phyloP scores from a whole-genome alignment of 2,888 invertebrate genomes.

The Gasteruption jaculator region DNA sequence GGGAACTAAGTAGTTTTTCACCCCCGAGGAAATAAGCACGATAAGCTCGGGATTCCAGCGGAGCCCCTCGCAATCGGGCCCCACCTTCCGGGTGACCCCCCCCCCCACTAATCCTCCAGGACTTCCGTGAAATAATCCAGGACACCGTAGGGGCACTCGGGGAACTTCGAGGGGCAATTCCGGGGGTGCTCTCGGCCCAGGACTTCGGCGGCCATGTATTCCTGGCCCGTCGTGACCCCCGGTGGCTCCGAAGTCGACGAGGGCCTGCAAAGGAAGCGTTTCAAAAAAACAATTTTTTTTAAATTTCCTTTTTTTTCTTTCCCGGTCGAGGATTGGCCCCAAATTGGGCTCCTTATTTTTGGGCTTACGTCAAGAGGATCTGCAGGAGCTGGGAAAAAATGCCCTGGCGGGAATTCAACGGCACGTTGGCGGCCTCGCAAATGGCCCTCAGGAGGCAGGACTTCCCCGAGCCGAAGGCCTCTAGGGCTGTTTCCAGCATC shows the following conservation, averaged over 20 bases:
- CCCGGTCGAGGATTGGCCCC: too few species aligned
- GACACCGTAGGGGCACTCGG: conserved; percentile 36
- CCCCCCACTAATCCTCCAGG: conserved; percentile 14
- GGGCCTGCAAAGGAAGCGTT: conserved; percentile 37
- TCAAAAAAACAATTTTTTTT: too few species aligned
- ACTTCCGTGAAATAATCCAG: conserved; percentile 42
- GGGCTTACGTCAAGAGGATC: conserved; percentile 62
- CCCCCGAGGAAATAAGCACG: not conserved
- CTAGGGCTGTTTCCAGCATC: conserved; percentile 37
- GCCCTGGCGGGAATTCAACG: conserved; percentile 65
- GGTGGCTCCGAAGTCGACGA: conserved; percentile 35
- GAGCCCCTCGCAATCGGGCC: too few species aligned
- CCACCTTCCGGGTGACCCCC: not conserved
- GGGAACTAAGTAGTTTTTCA: not conserved
- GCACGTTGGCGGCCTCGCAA: conserved; percentile 70
- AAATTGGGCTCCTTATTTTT: too few species aligned
- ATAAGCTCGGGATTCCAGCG: not conserved
- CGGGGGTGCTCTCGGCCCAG: conserved; percentile 31
- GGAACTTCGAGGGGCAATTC: conserved; percentile 32
- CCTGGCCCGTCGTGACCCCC: conserved; percentile 32
- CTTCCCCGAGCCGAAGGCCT: conserved; percentile 46
- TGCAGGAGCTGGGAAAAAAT: conserved; percentile 71
- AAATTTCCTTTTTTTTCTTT: too few species aligned
- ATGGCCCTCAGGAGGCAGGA: conserved; percentile 72
- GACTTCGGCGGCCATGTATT: conserved; percentile 41